A percentile compares a stretch with the other conserved stretches of the same genome.
These are phyloP conservation scores for Conus canariensis DNA, from an alignment of 2,888 invertebrate genomes.

Conservation along the genomic window DNA sequence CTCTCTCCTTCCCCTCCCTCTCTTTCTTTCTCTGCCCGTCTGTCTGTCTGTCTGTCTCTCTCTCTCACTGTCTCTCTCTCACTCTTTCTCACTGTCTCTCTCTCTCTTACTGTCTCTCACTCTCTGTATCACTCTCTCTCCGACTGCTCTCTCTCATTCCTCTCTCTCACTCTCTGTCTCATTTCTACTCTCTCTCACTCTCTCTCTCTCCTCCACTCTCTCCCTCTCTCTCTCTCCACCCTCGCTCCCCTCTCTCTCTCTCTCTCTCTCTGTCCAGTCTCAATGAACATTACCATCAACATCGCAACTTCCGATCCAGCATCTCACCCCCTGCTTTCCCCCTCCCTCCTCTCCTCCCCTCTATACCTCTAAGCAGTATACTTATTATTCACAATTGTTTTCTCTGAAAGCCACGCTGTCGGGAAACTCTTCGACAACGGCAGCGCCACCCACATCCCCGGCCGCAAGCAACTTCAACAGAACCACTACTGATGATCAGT, in stretches of 20 bases:
- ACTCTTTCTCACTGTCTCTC: background rate
- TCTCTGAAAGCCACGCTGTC: no score
- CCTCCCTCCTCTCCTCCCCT: no score
- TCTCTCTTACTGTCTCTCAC: background rate
- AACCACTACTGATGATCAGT: no score
- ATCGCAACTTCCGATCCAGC: no score
- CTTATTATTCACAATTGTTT: no score
- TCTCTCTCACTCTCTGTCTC: background rate
- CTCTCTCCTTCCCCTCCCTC: constrained; percentile 4
- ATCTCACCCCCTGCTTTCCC: no score
- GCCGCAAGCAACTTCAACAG: no score
- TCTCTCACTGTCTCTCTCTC: background rate
- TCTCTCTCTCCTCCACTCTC: background rate
- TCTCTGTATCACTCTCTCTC: background rate
- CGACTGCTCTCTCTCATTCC: background rate
- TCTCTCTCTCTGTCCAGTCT: background rate
- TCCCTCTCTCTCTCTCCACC: background rate
- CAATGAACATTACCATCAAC: no score
- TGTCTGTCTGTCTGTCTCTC: background rate
- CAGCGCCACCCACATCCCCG: no score
- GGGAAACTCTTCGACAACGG: no score
- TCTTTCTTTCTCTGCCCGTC: background rate
- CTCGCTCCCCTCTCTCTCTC: background rate
- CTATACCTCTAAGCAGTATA: no score
- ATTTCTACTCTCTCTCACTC: background rate